phyloP scores from a whole-genome alignment of 2,113 vertebrate species.

The Calcarius ornatus region DNA sequence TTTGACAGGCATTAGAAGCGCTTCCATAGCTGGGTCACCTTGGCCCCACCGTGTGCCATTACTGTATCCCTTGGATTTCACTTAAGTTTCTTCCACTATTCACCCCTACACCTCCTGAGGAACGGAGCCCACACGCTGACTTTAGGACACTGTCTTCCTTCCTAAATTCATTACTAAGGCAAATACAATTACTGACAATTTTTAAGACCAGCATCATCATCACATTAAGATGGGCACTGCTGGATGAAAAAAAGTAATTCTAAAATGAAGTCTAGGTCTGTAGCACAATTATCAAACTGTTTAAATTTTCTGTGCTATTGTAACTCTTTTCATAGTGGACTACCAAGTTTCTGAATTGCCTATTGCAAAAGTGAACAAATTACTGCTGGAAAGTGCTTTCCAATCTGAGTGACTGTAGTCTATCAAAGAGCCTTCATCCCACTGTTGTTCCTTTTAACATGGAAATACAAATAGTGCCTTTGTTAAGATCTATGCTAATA shows the following conservation, averaged over 20 bases:
- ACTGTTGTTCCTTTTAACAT: background rate
- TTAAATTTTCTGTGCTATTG: background rate
- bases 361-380: background rate
- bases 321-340: background rate
- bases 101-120: background rate
- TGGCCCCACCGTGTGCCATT: background rate
- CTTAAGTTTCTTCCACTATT: background rate
- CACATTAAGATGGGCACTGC: background rate
- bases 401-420: background rate
- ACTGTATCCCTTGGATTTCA: background rate
- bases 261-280: background rate
- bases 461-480: background rate
- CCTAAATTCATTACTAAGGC: background rate
- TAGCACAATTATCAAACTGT: background rate
- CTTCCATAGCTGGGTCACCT: background rate
- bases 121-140: background rate
- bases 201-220: background rate
- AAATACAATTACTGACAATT: background rate
- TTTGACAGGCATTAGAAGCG: fast-evolving
- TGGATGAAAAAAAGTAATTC: background rate
- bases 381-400: background rate
- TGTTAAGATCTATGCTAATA: background rate
- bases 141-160: background rate
- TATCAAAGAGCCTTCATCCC: background rate
- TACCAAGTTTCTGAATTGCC: background rate